Percentiles rank a stretch among this genome's conserved stretches.
Conservation (phyloP, 2,113 vertebrate species). For the Tachysurus vachellii region DNA sequence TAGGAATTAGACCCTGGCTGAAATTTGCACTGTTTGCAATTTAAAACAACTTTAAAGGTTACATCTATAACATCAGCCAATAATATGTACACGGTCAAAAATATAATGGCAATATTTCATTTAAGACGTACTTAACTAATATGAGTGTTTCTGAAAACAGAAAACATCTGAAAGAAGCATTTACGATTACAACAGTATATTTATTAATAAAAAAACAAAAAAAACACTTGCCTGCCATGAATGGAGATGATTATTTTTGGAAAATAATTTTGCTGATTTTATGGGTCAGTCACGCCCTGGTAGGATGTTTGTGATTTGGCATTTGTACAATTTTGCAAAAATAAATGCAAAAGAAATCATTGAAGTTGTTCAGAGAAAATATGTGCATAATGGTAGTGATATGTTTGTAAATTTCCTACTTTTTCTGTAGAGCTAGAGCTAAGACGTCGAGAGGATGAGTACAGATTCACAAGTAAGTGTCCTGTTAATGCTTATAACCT, state of each 20-base stretch:
- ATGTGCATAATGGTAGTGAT: constrained; percentile 55
- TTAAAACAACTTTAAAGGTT: not conserved
- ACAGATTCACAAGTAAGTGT: constrained; percentile 94
- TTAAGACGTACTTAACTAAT: not conserved
- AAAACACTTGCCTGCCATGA: not conserved
- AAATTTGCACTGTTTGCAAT: not conserved
- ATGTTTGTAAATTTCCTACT: constrained; percentile 76
- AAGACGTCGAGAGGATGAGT: constrained; percentile 92
- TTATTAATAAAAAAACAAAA: no score
- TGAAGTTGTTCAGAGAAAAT: not conserved
- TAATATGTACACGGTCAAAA: not conserved
- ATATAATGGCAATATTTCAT: not conserved
- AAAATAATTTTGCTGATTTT: not conserved
- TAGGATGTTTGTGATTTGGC: constrained; percentile 47
- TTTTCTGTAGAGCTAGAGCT: constrained; percentile 89
- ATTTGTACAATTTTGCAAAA: constrained; percentile 56
- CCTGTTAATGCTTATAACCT: constrained; percentile 42
- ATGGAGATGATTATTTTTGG: not conserved
- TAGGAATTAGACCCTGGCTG: not conserved
- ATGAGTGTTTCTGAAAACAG: no score
- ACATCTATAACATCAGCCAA: not conserved
- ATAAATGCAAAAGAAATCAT: not conserved
- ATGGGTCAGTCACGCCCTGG: not conserved
- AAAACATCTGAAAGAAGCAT: no score
- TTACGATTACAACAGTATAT: no score